Evolutionary conservation across 2,888 invertebrate genomes (phyloP).

Genomic region (Ectropis crepuscularia): DNA sequence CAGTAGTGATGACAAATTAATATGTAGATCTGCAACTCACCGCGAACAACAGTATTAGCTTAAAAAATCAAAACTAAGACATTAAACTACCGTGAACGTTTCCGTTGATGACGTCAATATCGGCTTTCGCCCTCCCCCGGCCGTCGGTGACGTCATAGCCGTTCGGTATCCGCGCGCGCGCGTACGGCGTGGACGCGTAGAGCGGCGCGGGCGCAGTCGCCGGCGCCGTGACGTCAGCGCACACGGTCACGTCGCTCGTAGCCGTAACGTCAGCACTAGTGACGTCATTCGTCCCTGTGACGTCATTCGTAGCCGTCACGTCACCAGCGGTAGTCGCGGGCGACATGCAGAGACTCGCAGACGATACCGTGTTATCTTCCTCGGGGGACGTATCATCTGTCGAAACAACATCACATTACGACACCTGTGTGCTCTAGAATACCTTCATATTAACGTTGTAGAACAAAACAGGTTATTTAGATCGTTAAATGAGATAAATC

Average conservation of each 20-base stretch:
- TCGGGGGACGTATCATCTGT: constrained; percentile 70
- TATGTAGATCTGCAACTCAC: too few relatives aligned
- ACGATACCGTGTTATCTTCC: constrained; percentile 73
- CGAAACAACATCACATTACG: constrained; percentile 1
- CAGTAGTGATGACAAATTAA: too few relatives aligned
- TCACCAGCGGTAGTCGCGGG: constrained; percentile 42
- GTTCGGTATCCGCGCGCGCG: constrained; percentile 51
- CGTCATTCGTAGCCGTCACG: background rate
- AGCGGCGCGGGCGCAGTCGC: constrained; percentile 61
- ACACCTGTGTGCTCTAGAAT: background rate
- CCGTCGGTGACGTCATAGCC: constrained; percentile 60
- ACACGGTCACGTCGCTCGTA: background rate
- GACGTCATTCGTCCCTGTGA: constrained; percentile 31
- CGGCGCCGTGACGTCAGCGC: constrained; percentile 17
- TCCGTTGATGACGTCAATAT: constrained; percentile 65
- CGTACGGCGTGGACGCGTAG: constrained; percentile 51
- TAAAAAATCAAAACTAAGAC: background rate
- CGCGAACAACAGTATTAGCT: too few relatives aligned
- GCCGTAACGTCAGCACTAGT: constrained; percentile 20
- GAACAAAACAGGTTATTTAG: background rate
- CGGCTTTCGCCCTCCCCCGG: constrained; percentile 41
- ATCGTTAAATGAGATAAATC: too few relatives aligned
- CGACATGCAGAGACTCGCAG: constrained; percentile 76
- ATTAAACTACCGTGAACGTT: constrained; percentile 64
- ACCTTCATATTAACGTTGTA: too few relatives aligned